phyloP scores from a whole-genome alignment of 2,888 invertebrate genomes.

The Colostygia pectinataria region DNA sequence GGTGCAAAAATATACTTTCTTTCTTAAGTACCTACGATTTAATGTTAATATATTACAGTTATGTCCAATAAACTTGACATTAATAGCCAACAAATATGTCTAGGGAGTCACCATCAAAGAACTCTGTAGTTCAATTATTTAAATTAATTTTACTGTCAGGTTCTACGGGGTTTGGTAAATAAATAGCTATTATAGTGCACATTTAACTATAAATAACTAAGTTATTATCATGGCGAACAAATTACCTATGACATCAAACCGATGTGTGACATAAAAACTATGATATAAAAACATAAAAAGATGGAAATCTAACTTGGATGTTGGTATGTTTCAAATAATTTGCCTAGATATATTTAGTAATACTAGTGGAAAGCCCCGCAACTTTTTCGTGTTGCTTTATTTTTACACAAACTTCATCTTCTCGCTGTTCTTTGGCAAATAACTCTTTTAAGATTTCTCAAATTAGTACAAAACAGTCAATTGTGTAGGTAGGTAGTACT shows the following conservation, averaged over 20 bases:
- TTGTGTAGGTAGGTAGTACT: too few species aligned
- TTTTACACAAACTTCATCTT: too few species aligned
- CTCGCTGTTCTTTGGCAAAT: too few species aligned
- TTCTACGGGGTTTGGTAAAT: not conserved
- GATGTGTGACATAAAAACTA: not conserved
- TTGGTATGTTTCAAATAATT: too few species aligned
- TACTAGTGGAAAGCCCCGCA: too few species aligned
- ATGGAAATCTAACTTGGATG: too few species aligned
- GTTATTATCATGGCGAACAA: not conserved
- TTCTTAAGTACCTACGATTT: conserved; percentile 7
- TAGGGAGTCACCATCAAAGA: conserved; percentile 14
- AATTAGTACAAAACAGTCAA: too few species aligned
- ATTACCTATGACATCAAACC: conserved; percentile 2
- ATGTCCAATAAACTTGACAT: conserved; percentile 26
- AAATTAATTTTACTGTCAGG: conserved; percentile 5
- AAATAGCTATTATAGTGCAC: not conserved
- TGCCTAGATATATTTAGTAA: too few species aligned
- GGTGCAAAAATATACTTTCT: conserved; percentile 10
- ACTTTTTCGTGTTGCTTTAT: too few species aligned
- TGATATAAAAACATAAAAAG: not conserved
- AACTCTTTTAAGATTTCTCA: too few species aligned
- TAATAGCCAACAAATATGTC: conserved; percentile 26
- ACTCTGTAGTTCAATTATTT: conserved; percentile 11
- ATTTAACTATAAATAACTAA: conserved; percentile 2
- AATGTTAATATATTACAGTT: conserved; percentile 24